These are phyloP conservation scores for Bombus waltoni DNA, from an alignment of 1,140 invertebrate species.

Conservation along the genomic window DNA sequence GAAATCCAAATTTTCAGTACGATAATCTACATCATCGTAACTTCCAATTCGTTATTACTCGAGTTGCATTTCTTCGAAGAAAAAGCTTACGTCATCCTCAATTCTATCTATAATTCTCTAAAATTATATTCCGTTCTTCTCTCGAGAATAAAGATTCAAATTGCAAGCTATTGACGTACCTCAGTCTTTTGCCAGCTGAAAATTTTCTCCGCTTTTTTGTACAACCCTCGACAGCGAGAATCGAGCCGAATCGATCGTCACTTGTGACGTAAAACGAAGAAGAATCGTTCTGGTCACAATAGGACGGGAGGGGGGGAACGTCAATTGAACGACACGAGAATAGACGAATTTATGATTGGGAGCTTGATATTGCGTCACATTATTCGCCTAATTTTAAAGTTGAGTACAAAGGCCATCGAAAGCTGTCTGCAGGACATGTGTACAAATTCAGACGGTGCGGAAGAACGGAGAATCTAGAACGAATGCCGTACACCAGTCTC, in stretches of 20 bases:
- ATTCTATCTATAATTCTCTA: neutral
- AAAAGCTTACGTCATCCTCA: neutral
- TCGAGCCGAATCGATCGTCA: neutral
- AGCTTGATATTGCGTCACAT: neutral
- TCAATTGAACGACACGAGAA: neutral
- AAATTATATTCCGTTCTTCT: neutral
- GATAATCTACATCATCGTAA: neutral
- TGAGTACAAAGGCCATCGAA: neutral
- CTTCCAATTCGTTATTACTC: neutral
- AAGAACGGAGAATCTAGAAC: slow-evolving; percentile 13
- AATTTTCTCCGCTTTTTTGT: neutral
- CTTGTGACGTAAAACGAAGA: neutral
- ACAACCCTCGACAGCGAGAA: neutral
- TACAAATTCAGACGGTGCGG: neutral
- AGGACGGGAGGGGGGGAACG: neutral
- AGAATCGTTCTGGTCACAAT: neutral
- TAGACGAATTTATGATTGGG: slow-evolving; percentile 6
- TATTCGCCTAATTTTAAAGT: slow-evolving; percentile 7
- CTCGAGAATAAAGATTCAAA: neutral
- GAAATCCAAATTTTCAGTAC: neutral
- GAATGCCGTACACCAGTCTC: neutral
- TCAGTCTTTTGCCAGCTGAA: neutral
- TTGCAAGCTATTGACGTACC: neutral
- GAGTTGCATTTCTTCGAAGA: neutral
- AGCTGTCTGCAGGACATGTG: neutral